phyloP scores from a whole-genome alignment of 1,140 invertebrate genomes.

The Solenopsis fugax region DNA sequence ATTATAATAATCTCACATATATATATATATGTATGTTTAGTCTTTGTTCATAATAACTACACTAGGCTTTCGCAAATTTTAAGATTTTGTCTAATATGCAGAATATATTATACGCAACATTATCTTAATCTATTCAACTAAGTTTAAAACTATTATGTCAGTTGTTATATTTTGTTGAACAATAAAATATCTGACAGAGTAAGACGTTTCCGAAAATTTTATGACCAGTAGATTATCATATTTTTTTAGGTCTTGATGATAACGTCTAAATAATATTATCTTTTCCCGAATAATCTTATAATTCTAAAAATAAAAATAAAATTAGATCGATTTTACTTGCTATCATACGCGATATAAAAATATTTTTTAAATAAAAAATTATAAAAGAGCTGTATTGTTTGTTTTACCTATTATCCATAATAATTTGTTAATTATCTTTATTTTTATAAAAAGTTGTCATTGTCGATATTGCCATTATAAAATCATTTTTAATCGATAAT shows the following conservation, averaged over 20 bases:
- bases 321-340: neutral
- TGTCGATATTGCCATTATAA: neutral
- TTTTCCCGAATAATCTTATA: neutral
- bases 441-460: neutral
- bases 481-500: constrained; percentile 14
- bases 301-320: neutral
- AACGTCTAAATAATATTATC: neutral
- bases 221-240: neutral
- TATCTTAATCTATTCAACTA: constrained; percentile 63
- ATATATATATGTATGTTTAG: constrained; percentile 12
- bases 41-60: constrained; percentile 19
- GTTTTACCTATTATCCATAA: neutral
- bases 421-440: neutral
- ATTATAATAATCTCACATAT: constrained; percentile 11
- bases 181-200: constrained; percentile 83
- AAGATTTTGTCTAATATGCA: constrained; percentile 36
- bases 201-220: constrained; percentile 33
- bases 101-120: neutral
- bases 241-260: neutral
- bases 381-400: neutral
- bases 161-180: constrained; percentile 83
- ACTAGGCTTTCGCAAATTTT: constrained; percentile 29
- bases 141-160: constrained; percentile 70
- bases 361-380: neutral
- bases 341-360: neutral